These are phyloP conservation scores for Lasioglossum oenotherae DNA, from an alignment of 2,888 invertebrate genomes.

Conservation along the genomic window DNA sequence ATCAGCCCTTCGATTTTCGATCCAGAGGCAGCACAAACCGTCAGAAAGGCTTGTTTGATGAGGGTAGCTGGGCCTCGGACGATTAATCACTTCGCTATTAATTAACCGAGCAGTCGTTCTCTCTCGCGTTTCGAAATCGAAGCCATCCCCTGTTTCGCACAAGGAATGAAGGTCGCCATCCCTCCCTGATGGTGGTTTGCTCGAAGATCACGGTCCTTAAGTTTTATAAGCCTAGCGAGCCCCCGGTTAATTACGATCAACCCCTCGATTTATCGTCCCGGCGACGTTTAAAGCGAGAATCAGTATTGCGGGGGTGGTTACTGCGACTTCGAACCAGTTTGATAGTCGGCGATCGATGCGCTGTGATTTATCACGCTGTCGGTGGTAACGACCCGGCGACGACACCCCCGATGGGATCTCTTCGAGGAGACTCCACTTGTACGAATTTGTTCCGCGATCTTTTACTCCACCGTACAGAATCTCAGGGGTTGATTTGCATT, in stretches of 20 bases:
- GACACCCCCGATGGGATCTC: not conserved
- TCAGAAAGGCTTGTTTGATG: slow-evolving; percentile 79
- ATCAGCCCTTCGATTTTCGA: slow-evolving; percentile 73
- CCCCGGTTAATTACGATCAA: slow-evolving; percentile 76
- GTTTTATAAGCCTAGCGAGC: slow-evolving; percentile 74
- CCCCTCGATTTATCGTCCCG: slow-evolving; percentile 66
- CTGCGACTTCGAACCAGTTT: slow-evolving; percentile 6
- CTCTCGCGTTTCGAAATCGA: slow-evolving; percentile 24
- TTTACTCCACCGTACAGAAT: not conserved
- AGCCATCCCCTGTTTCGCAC: not conserved
- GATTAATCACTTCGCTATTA: slow-evolving; percentile 82
- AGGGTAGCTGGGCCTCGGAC: slow-evolving; percentile 76
- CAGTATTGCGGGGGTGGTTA: not conserved
- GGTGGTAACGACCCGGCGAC: slow-evolving; percentile 12
- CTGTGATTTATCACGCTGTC: slow-evolving; percentile 32
- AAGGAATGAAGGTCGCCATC: slow-evolving; percentile 3
- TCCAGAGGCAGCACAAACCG: slow-evolving; percentile 76
- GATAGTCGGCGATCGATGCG: slow-evolving; percentile 21
- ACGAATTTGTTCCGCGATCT: slow-evolving; percentile 11
- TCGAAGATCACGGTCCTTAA: slow-evolving; percentile 77
- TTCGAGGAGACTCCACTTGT: not conserved
- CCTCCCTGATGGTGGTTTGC: slow-evolving; percentile 38
- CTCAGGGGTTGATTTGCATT: not conserved
- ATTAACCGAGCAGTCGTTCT: slow-evolving; percentile 78
- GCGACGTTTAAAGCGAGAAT: slow-evolving; percentile 30